Percentiles rank a stretch among this genome's conserved stretches.
These are phyloP conservation scores for Clitarchus hookeri DNA, from an alignment of 2,888 invertebrate species.

Conservation along the genomic window DNA sequence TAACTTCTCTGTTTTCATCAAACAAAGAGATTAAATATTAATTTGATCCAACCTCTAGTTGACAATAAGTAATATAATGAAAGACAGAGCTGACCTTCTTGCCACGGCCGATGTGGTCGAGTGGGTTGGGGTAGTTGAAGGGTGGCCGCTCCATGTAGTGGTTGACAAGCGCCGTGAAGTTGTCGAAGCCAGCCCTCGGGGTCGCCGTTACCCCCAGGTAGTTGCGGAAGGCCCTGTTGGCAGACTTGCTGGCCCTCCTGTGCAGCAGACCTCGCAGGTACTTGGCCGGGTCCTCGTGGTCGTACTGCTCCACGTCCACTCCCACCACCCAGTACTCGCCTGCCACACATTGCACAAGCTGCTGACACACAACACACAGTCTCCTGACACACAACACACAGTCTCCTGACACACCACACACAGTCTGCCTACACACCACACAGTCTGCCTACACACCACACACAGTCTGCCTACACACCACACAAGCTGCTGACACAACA, in stretches of 20 bases:
- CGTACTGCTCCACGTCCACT: constrained; percentile 87
- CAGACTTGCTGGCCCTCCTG: constrained; percentile 61
- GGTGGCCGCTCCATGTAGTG: constrained; percentile 82
- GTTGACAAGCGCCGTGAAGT: constrained; percentile 78
- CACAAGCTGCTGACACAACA: too few species aligned
- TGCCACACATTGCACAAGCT: constrained; percentile 49
- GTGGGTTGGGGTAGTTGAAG: constrained; percentile 84
- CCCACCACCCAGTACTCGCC: constrained; percentile 96
- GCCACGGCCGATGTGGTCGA: constrained; percentile 70
- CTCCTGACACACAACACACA: not conserved
- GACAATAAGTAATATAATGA: too few species aligned
- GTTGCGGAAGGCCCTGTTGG: constrained; percentile 74
- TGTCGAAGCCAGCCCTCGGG: constrained; percentile 69
- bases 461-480: too few species aligned
- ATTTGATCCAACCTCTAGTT: too few species aligned
- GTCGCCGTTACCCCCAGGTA: constrained; percentile 84
- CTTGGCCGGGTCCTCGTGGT: constrained; percentile 72
- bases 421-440: too few species aligned
- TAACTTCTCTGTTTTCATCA: too few species aligned
- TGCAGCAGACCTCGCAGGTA: constrained; percentile 76
- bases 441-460: too few species aligned
- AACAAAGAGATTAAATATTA: too few species aligned
- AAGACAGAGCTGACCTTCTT: constrained; percentile 63
- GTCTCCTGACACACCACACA: too few species aligned
- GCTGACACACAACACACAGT: too few species aligned